phyloP scores from a whole-genome alignment of 2,113 vertebrate genomes.

The Nothocercus julius region DNA sequence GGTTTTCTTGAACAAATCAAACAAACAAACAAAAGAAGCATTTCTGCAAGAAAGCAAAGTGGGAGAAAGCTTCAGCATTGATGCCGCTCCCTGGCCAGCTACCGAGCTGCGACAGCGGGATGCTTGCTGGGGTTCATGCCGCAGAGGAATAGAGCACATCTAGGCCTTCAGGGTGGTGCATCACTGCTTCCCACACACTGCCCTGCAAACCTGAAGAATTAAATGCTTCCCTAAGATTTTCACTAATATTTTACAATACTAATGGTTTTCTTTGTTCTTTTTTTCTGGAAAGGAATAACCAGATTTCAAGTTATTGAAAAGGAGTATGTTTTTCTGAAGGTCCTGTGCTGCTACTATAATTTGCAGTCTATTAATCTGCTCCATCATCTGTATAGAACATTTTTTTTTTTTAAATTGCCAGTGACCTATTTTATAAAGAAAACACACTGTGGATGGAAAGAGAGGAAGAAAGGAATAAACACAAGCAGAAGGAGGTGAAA shows the following conservation, averaged over 20 bases:
- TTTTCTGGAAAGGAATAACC: neutral
- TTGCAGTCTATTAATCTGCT: neutral
- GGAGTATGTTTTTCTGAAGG: neutral
- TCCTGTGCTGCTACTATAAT: neutral
- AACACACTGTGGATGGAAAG: neutral
- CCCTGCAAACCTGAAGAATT: neutral
- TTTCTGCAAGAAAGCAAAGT: conserved; percentile 39
- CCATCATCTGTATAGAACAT: neutral
- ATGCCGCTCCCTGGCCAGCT: neutral
- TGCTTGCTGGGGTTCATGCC: conserved; percentile 18
- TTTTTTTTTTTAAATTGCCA: neutral
- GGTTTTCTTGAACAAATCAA: conserved; percentile 19
- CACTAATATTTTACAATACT: neutral
- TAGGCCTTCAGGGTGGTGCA: neutral
- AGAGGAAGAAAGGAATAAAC: neutral
- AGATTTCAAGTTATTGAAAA: neutral
- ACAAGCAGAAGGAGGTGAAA: neutral
- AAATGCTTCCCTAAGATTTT: neutral
- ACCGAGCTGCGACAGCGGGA: neutral
- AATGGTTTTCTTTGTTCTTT: neutral
- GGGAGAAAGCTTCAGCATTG: neutral
- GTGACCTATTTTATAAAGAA: conserved; percentile 22
- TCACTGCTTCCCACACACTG: neutral
- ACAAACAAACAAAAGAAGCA: neutral
- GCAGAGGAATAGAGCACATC: conserved; percentile 30